These are phyloP conservation scores for Adelosebastes latens DNA, from an alignment of 2,797 vertebrate species.

Conservation along the genomic window DNA sequence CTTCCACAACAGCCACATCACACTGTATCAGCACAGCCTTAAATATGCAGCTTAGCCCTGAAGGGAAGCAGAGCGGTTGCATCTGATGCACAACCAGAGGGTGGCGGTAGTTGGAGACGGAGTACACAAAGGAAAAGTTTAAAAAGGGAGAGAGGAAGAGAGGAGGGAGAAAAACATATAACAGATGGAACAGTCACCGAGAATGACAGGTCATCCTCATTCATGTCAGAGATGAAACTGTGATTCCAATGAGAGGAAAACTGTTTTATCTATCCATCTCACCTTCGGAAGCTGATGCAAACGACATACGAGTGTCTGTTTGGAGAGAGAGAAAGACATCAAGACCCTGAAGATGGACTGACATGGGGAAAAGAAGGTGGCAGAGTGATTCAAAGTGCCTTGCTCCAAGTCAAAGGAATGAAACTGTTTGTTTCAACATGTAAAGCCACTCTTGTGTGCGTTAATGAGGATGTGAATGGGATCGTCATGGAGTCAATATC, in stretches of 20 bases:
- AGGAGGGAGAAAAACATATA: neutral
- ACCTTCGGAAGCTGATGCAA: conserved; percentile 10
- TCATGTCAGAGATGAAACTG: conserved; percentile 15
- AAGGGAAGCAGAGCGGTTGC: neutral
- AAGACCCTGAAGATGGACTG: neutral
- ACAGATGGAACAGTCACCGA: conserved; percentile 2
- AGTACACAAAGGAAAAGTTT: neutral
- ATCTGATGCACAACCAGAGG: neutral
- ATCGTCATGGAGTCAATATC: conserved; percentile 52
- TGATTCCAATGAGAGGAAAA: conserved; percentile 21
- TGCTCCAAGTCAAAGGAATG: neutral
- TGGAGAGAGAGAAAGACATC: neutral
- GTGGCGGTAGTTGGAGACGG: neutral
- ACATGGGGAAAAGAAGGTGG: neutral
- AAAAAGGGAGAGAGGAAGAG: neutral
- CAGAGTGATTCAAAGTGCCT: conserved; percentile 8
- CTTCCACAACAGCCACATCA: neutral
- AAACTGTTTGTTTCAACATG: conserved; percentile 4
- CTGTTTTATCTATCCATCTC: neutral
- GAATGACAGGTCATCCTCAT: conserved; percentile 17
- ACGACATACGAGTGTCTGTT: neutral
- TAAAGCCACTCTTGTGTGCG: conserved; percentile 10
- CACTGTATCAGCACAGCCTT: neutral
- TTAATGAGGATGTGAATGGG: conserved; percentile 45
- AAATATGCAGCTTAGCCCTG: neutral